Evolutionary conservation across 2,888 invertebrate genomes (phyloP).

Genomic region (Belgica antarctica): DNA sequence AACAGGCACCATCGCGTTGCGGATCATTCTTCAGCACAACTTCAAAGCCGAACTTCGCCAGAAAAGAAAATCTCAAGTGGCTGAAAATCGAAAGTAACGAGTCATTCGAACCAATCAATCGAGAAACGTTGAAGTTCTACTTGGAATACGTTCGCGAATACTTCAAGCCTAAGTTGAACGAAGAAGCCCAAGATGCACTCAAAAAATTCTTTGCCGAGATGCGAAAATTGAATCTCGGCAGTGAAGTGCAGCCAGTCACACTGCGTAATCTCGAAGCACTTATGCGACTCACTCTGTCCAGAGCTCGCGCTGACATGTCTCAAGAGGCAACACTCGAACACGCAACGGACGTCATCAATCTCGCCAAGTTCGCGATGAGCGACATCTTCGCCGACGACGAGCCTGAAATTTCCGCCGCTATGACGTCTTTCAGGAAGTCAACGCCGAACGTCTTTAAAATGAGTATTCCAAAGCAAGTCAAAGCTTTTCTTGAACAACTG

Average conservation of each 20-base stretch:
- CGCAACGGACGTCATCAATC: slow-evolving; percentile 80
- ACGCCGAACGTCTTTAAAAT: slow-evolving; percentile 65
- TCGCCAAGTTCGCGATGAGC: slow-evolving; percentile 75
- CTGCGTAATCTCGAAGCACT: slow-evolving; percentile 74
- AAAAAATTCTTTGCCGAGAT: slow-evolving; percentile 80
- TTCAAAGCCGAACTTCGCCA: neutral
- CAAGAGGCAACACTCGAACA: slow-evolving; percentile 76
- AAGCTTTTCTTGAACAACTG: slow-evolving; percentile 68
- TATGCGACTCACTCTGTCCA: slow-evolving; percentile 79
- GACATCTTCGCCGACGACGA: slow-evolving; percentile 74
- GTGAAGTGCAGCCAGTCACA: slow-evolving; percentile 76
- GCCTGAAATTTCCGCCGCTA: slow-evolving; percentile 20
- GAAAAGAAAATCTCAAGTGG: slow-evolving; percentile 51
- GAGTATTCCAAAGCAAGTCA: slow-evolving; percentile 59
- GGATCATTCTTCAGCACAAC: slow-evolving; percentile 55
- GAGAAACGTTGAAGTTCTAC: slow-evolving; percentile 79
- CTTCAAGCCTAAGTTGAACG: slow-evolving; percentile 74
- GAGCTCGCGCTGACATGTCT: slow-evolving; percentile 82
- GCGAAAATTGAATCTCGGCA: slow-evolving; percentile 64
- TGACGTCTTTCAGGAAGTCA: no score
- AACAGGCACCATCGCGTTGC: neutral
- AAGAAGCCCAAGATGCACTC: slow-evolving; percentile 68
- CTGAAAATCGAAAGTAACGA: slow-evolving; percentile 63
- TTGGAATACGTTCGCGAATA: slow-evolving; percentile 82
- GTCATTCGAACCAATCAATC: slow-evolving; percentile 69